These are phyloP conservation scores for Chloropsis hardwickii DNA, from an alignment of 2,113 vertebrate species.

Conservation along the genomic window DNA sequence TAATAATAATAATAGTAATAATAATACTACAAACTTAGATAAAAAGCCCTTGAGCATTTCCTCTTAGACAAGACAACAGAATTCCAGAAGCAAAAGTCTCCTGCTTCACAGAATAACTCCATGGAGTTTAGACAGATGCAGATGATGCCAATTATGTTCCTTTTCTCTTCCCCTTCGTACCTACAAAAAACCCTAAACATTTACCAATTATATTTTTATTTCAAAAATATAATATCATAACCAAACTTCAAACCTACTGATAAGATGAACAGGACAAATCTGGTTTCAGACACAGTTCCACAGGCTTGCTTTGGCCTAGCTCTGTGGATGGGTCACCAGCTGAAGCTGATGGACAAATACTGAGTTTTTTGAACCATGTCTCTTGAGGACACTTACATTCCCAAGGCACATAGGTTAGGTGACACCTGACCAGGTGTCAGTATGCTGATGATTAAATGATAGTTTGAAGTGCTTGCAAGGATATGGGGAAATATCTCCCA, in stretches of 20 bases:
- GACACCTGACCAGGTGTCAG: neutral
- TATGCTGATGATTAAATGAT: neutral
- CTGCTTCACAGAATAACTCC: neutral
- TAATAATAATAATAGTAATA: neutral
- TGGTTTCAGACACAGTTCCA: neutral
- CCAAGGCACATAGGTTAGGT: neutral
- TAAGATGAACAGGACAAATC: neutral
- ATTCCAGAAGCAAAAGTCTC: neutral
- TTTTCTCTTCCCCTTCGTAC: neutral
- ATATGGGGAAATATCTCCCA: neutral
- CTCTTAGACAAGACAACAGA: neutral
- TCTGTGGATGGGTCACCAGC: neutral
- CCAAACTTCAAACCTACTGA: neutral
- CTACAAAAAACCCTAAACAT: neutral
- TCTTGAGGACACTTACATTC: neutral
- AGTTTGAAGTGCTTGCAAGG: neutral
- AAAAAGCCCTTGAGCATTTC: neutral
- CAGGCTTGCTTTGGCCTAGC: neutral
- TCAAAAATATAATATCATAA: neutral
- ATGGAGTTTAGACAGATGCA: neutral
- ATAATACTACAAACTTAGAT: neutral
- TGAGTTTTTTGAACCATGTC: accelerated
- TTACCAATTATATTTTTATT: too few relatives aligned
- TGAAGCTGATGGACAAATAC: neutral
- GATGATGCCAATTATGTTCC: neutral